phyloP scores from a whole-genome alignment of 2,797 vertebrate species.

The Microchirus variegatus region DNA sequence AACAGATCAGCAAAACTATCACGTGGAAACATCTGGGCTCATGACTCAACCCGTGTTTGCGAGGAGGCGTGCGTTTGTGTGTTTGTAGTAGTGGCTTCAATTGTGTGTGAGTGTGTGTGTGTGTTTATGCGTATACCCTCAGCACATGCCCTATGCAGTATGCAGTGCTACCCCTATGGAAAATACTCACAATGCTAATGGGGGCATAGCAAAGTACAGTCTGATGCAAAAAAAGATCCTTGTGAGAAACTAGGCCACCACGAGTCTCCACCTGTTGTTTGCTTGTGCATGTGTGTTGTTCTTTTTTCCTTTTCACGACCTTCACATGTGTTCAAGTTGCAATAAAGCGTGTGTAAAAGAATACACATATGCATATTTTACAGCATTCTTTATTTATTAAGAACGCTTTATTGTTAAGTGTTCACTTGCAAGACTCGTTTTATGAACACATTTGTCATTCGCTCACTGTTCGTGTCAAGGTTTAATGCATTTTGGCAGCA shows the following conservation, averaged over 20 bases:
- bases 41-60: slow-evolving; percentile 23
- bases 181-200: slow-evolving; percentile 56
- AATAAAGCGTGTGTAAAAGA: not conserved
- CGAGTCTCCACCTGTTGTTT: slow-evolving; percentile 45
- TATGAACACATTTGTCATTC: not conserved
- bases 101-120: slow-evolving; percentile 10
- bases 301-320: no score
- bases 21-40: slow-evolving; percentile 53
- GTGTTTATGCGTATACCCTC: slow-evolving; percentile 39
- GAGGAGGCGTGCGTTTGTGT: slow-evolving; percentile 1
- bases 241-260: slow-evolving; percentile 60
- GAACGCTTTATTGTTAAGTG: no score
- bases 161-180: slow-evolving; percentile 69
- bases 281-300: slow-evolving; percentile 30
- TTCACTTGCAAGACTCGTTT: slow-evolving; percentile 2
- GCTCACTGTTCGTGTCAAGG: not conserved
- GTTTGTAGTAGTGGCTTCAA: slow-evolving; percentile 8
- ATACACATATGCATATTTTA: not conserved
- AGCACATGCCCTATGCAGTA: slow-evolving; percentile 29
- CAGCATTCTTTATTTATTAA: not conserved
- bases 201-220: slow-evolving; percentile 53
- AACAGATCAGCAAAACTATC: slow-evolving; percentile 56
- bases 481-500: slow-evolving; percentile 2
- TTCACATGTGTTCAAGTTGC: not conserved
- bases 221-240: slow-evolving; percentile 50